A percentile compares a stretch with the other conserved stretches of the same genome.
phyloP scores from a whole-genome alignment of 2,113 vertebrate genomes.

The Lophius piscatorius region DNA sequence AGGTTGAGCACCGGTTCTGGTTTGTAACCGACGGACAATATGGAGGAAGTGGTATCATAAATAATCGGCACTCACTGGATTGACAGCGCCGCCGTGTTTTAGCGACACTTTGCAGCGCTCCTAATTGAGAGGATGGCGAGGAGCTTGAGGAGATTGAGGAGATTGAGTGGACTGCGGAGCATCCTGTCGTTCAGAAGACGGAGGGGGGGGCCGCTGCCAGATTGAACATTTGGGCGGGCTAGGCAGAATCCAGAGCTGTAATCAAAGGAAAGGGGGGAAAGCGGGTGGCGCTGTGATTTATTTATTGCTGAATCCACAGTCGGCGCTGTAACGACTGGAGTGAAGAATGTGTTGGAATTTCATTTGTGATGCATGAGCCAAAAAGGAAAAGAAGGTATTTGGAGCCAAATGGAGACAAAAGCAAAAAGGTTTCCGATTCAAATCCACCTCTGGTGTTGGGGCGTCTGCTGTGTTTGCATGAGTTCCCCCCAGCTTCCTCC shows the following conservation, averaged over 20 bases:
- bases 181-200: conserved; percentile 24
- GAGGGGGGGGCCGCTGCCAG: conserved; percentile 39
- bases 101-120: conserved; percentile 32
- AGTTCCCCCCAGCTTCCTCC: no score
- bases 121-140: conserved; percentile 55
- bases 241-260: conserved; percentile 41
- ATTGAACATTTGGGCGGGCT: conserved; percentile 19
- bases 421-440: no score
- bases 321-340: no score
- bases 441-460: no score
- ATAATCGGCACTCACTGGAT: conserved; percentile 40
- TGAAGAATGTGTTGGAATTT: no score
- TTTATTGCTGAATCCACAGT: conserved; percentile 14
- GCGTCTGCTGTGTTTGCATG: no score
- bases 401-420: no score
- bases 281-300: conserved; percentile 13
- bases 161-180: conserved; percentile 47
- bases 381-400: no score
- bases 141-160: conserved; percentile 47
- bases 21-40: conserved; percentile 27
- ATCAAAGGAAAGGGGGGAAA: conserved; percentile 29
- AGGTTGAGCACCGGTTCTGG: neutral
- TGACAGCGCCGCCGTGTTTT: conserved; percentile 16
- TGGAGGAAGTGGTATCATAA: conserved; percentile 37
- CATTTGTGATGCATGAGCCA: no score